A percentile compares a stretch with the other conserved stretches of the same genome.
phyloP scores from a whole-genome alignment of 2,797 vertebrate species.

The Percopsis omiscomaycus region DNA sequence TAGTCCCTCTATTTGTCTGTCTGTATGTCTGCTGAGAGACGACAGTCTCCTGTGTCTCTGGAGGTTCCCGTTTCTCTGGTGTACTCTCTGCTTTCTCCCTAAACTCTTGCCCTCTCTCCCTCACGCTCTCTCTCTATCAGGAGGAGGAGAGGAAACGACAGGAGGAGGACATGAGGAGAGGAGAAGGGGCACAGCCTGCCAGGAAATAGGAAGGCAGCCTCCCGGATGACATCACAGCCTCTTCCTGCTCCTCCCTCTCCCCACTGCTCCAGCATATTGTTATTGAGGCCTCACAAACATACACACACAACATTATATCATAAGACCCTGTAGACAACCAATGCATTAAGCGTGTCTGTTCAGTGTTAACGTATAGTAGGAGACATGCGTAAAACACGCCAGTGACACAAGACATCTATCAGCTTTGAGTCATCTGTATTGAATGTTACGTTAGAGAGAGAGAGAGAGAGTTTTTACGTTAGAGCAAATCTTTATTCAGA shows the following conservation, averaged over 20 bases:
- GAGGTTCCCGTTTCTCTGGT: too few relatives aligned
- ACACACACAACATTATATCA: slow-evolving; percentile 3
- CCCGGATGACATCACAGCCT: slow-evolving; percentile 79
- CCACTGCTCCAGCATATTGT: slow-evolving; percentile 54
- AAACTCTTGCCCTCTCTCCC: not conserved
- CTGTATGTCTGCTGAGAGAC: too few relatives aligned
- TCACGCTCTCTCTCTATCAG: not conserved
- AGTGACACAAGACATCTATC: too few relatives aligned
- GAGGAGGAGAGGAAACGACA: slow-evolving; percentile 30
- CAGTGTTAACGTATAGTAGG: too few relatives aligned
- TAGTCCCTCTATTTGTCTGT: too few relatives aligned
- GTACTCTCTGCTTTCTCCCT: not conserved
- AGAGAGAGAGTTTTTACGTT: too few relatives aligned
- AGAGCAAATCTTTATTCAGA: not conserved
- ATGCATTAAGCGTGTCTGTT: too few relatives aligned
- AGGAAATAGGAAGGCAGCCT: slow-evolving; percentile 70
- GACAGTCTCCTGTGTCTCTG: too few relatives aligned
- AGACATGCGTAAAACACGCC: too few relatives aligned
- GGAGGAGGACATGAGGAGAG: slow-evolving; percentile 24
- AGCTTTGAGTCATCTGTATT: too few relatives aligned
- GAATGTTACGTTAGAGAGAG: not conserved
- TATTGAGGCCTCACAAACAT: not conserved
- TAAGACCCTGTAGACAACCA: not conserved
- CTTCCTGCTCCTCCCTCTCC: slow-evolving; percentile 78
- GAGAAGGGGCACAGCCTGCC: slow-evolving; percentile 44